Base-by-base conservation (phyloP, 2,113 vertebrate species). In the Myotis davidii region DNA sequence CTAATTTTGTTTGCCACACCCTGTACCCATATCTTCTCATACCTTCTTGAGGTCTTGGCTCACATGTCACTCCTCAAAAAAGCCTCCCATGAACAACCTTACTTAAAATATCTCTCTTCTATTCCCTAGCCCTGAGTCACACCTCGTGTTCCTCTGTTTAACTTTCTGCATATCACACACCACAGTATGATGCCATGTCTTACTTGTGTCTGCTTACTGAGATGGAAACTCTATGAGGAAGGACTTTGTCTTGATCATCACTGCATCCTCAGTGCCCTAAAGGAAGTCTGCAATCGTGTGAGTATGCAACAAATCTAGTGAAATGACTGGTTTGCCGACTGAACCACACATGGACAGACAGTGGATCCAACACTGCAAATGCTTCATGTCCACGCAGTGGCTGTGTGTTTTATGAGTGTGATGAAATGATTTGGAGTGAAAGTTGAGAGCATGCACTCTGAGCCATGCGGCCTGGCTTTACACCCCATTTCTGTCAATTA, bases 311-410 rank as follows among this genome's bases (percentile, higher is more conserved):
- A 18, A 9, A 12, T 5, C 1, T 6, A 45, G 14, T 10, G n/a
- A 76, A 32, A 25, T 1, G 0, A 72, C 52, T 1, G 37, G 37
- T 6, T 23, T 50, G 2, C 45, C 6, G 14, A 32, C 16, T 5
- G 11, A 2, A 1, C n/a, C 21, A 1, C 2, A 13, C 42, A 3
- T 25, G 37, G n/a, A 25, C 7, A 2, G 52, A 73, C 20, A 7
- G 50, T 4, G 14, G 34, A 6, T 0, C 18, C 32, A 5, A 6
- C 20, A 0, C 67, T 16, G 37, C 42, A 23, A 12, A 27, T 0
- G 1, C 0, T 23, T 8, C n/a, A 27, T 0, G 2, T 0, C 34
- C 17, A 1, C 2, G 0, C 59, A 16, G 23, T 1, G 27, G 21
- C 25, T 1, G 3, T 11, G 5, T 11, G n/a, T 73, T 67, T 25